Evolutionary conservation across 1,140 invertebrate species (phyloP), one percentile per base, ranked within the genome.

Genomic region (Heliothis virescens): DNA sequence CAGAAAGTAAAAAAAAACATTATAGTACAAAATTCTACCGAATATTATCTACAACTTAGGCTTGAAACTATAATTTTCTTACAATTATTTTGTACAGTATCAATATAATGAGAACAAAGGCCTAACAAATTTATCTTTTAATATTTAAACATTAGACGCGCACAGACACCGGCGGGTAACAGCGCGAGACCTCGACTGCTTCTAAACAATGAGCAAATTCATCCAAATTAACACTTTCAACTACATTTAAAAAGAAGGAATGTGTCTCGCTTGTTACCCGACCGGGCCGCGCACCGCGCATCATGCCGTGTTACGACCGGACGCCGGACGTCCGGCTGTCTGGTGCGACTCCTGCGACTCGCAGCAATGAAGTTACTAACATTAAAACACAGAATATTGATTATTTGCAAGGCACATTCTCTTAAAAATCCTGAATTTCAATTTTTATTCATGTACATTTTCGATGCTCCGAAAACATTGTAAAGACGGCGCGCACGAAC

Each of bases 331-430:
- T 52, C 34, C 73, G 57, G 15, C 18, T 65, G 59, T 86, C 67
- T 79, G 83, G 82, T 79, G 72, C 83, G 82, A 85, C 65, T 77
- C 82, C 84, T 86, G 85, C 87, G 79, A 89, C 85, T 82, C 86
- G 85, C 90, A 87, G 85, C 85, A 83, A 85, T 89, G 81, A 88
- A 88, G 83, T 89, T 90, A 91, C 92, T 94, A 93, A 93, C 85
- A 93, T 93, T 93, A 94, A 82, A 93, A 94, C 93, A 94, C 93
- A 93, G 92, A 94, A 94, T 93, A 94, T 92, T 92, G 92, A 92
- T 88, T 91, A 92, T 92, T 94, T 94, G 93, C 92, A 94, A 94
- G 92, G 92, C 92, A 94, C 92, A 94, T 93, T 94, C 91, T 92
- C 87, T 93, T 94, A 88, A 92, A 94, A 94, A 94, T 92, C 90